These are phyloP conservation scores for Serinus canaria DNA, from an alignment of 2,113 vertebrate species.

Conservation along the genomic window DNA sequence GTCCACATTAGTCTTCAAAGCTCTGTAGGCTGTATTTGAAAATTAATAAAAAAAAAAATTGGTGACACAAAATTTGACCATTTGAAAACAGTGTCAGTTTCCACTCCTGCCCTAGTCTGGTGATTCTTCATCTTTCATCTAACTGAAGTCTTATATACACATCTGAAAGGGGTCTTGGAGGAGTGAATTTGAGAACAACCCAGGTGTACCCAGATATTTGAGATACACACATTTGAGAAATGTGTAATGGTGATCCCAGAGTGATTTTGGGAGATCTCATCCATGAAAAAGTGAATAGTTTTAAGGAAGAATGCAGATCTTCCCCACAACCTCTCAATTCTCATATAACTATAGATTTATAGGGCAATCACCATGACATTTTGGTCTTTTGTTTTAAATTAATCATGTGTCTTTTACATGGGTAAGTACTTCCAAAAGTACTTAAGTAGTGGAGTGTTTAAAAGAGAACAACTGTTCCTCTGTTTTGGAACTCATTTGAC, in stretches of 20 bases:
- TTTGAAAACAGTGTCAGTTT: not conserved
- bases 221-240: not conserved
- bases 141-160: not conserved
- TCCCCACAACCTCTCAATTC: not conserved
- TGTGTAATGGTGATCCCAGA: not conserved
- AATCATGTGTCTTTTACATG: not conserved
- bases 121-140: not conserved
- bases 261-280: fast-evolving
- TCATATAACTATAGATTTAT: not conserved
- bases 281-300: not conserved
- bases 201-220: not conserved
- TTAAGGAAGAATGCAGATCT: not conserved
- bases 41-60: not conserved
- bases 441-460: not conserved
- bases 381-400: not conserved
- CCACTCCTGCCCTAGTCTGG: fast-evolving
- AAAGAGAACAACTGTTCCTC: not conserved
- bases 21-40: not conserved
- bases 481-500: not conserved
- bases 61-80: not conserved
- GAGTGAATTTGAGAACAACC: not conserved
- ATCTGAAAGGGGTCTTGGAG: not conserved
- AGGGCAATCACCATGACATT: not conserved
- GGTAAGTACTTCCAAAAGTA: not conserved
- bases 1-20: not conserved